Conservation (phyloP, 2,113 vertebrate genomes). For the Mormyrus lacerda region DNA sequence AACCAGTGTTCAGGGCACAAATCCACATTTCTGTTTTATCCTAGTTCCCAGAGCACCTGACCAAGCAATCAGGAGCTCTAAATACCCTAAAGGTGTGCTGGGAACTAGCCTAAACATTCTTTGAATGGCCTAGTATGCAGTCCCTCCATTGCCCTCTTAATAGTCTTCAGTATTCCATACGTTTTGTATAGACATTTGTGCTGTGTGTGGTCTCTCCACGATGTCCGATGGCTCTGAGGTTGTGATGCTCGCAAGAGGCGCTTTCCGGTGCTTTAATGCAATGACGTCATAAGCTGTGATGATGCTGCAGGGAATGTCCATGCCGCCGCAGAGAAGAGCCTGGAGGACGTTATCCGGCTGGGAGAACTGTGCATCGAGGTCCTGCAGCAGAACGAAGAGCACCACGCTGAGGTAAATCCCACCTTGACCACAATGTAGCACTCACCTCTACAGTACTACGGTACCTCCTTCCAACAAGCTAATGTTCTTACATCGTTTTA, state of each 20-base stretch:
- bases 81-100: no score
- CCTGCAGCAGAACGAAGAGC: slow-evolving; percentile 92
- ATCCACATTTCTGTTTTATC: no score
- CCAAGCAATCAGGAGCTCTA: no score
- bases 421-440: not conserved
- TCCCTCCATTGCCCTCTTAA: not conserved
- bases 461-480: not conserved
- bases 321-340: slow-evolving; percentile 67
- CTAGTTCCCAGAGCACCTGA: no score
- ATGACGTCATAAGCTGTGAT: not conserved
- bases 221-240: not conserved
- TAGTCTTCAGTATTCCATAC: not conserved
- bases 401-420: slow-evolving; percentile 83
- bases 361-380: slow-evolving; percentile 92
- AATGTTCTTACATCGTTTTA: not conserved
- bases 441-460: not conserved
- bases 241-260: not conserved
- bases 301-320: slow-evolving; percentile 47
- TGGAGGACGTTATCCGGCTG: slow-evolving; percentile 83
- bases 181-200: not conserved
- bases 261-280: no score
- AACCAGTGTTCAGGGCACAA: no score
- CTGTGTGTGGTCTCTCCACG: not conserved
- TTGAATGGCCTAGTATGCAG: not conserved
- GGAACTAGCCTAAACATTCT: not conserved